Conservation (phyloP, 2,888 invertebrate species). For the Eristalinus aeneus region DNA sequence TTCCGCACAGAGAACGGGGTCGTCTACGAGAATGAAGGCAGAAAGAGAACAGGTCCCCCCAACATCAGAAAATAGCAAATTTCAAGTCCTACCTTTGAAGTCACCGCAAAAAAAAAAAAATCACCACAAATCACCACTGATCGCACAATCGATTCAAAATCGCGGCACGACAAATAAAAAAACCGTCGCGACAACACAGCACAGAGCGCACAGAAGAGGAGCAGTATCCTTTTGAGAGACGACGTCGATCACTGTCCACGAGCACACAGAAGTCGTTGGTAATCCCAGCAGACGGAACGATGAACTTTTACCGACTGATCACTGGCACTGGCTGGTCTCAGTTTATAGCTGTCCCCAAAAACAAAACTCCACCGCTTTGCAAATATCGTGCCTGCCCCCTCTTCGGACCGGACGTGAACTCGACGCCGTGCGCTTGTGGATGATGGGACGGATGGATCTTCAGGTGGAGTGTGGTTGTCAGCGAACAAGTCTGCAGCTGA, state of each 20-base stretch:
- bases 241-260: constrained; percentile 5
- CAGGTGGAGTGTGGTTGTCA: not conserved
- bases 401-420: not conserved
- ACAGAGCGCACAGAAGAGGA: not conserved
- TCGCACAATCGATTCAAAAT: not conserved
- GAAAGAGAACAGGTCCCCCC: not conserved
- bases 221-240: constrained; percentile 36
- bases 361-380: constrained; percentile 50
- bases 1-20: constrained; percentile 2
- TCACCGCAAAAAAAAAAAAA: not conserved
- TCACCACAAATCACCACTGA: constrained; percentile 14
- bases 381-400: constrained; percentile 45
- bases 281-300: constrained; percentile 78
- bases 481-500: constrained; percentile 28
- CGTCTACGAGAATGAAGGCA: not conserved
- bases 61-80: constrained; percentile 7
- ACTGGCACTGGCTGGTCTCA: constrained; percentile 78
- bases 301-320: constrained; percentile 80
- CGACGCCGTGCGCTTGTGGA: not conserved
- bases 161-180: not conserved
- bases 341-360: constrained; percentile 81
- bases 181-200: constrained; percentile 22
- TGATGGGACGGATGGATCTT: not conserved
- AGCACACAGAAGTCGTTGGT: constrained; percentile 3
- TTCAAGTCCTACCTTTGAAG: constrained; percentile 61